These are phyloP conservation scores for Lucifuga dentata DNA, from an alignment of 2,113 vertebrate genomes.

Conservation along the genomic window DNA sequence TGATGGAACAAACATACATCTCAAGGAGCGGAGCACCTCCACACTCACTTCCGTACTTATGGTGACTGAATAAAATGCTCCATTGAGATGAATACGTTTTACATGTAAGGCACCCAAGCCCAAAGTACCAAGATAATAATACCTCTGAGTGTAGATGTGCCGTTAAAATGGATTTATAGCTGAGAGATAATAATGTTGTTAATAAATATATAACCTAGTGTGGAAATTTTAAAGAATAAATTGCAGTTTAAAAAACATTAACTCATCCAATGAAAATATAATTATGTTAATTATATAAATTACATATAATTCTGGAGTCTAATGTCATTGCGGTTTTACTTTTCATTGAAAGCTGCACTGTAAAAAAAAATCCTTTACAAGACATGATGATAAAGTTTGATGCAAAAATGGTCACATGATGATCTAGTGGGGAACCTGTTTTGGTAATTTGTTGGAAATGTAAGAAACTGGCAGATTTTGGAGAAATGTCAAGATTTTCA, in stretches of 20 bases:
- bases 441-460: no score
- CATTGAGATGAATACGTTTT: conserved; percentile 51
- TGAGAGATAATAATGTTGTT: conserved; percentile 9
- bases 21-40: conserved; percentile 36
- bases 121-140: conserved; percentile 19
- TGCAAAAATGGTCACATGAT: no score
- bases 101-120: conserved; percentile 13
- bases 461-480: no score
- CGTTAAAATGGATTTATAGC: conserved; percentile 29
- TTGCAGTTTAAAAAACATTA: no score
- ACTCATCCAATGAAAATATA: no score
- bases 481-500: no score
- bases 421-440: no score
- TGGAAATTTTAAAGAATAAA: neutral
- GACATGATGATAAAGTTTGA: no score
- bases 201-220: neutral
- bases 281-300: no score
- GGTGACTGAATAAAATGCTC: conserved; percentile 66
- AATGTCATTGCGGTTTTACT: neutral
- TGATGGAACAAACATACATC: conserved; percentile 79
- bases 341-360: neutral
- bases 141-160: conserved; percentile 1
- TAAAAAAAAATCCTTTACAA: neutral
- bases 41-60: conserved; percentile 25
- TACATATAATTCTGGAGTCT: no score